Percentiles rank a stretch among this genome's conserved stretches.
Conservation (phyloP, 2,113 vertebrate species). For the Platichthys flesus region DNA sequence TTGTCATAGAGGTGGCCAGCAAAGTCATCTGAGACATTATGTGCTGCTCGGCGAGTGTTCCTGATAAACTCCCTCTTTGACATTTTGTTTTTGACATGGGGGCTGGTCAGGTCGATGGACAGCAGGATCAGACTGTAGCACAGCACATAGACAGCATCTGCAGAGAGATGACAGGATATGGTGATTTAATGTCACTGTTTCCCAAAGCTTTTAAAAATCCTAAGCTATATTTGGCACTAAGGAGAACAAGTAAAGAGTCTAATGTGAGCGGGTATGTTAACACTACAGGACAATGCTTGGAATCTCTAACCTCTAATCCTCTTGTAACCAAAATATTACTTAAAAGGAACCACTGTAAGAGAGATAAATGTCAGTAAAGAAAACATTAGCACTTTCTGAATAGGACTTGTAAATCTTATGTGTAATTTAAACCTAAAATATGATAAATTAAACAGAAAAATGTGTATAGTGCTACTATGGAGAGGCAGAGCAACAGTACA, state of each 20-base stretch:
- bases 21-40: constrained; percentile 98
- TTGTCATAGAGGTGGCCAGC: constrained; percentile 99
- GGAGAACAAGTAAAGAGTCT: neutral
- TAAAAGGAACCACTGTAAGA: no score
- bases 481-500: constrained; percentile 8
- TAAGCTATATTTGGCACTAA: neutral
- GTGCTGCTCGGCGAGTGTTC: constrained; percentile 95
- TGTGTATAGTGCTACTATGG: neutral
- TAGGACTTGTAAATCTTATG: no score
- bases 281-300: neutral
- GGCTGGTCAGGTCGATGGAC: constrained; percentile 97
- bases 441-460: neutral
- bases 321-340: no score
- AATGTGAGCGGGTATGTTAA: neutral
- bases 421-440: neutral
- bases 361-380: no score
- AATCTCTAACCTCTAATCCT: no score
- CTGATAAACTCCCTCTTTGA: constrained; percentile 99
- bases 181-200: neutral
- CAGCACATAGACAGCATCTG: constrained; percentile 97
- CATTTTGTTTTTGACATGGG: constrained; percentile 99
- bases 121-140: constrained; percentile 99
- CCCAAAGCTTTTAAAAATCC: neutral
- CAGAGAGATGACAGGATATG: constrained; percentile 10
- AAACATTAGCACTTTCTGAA: no score